Base-by-base conservation (phyloP, 2,888 invertebrate species). In the Elegia similella region DNA sequence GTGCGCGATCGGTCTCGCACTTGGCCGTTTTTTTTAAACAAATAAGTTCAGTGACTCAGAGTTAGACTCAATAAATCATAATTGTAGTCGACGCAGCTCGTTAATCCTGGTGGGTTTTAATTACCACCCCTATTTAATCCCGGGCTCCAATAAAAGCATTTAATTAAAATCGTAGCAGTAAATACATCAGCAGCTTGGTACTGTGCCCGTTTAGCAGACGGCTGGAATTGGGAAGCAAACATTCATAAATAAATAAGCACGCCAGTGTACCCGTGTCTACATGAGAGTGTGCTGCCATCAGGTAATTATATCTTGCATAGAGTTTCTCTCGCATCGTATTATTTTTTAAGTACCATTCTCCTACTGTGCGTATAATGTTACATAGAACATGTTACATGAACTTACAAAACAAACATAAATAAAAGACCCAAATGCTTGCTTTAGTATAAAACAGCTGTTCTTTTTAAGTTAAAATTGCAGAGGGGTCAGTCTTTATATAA, bases 21-120 rank as follows among this genome's bases (percentile, higher is more conserved):
- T n/a, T n/a, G n/a, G n/a, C n/a, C n/a, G n/a, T n/a, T 34, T 34
- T 34, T 6, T 12, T 38, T 38, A 2, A 3, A 23, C 23, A 38
- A 17, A 17, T 46, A 13, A 47, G 23, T 7, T 2, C n/a, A 13
- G 47, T 29, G 17, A 42, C 52, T 17, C 13, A 53, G 34, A 15
- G 29, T 34, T 64, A 68, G 62, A 71, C 74, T 83, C 79, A 78
- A 82, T 87, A 81, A 85, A 84, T 87, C 80, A 86, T 86, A 84
- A 84, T 83, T 83, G 73, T 73, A 71, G 70, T 72, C 80, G 80
- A 82, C 82, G 82, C 80, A 85, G 84, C 84, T 85, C 79, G 80
- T 80, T 86, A 83, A 86, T 84, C 83, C 79, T 76, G 73, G 75
- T 71, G 73, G 79, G 76, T 74, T 82, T 85, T 84, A 82, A 86